These are phyloP conservation scores for Oscheius onirici DNA, from an alignment of 2,888 invertebrate species.

Conservation along the genomic window DNA sequence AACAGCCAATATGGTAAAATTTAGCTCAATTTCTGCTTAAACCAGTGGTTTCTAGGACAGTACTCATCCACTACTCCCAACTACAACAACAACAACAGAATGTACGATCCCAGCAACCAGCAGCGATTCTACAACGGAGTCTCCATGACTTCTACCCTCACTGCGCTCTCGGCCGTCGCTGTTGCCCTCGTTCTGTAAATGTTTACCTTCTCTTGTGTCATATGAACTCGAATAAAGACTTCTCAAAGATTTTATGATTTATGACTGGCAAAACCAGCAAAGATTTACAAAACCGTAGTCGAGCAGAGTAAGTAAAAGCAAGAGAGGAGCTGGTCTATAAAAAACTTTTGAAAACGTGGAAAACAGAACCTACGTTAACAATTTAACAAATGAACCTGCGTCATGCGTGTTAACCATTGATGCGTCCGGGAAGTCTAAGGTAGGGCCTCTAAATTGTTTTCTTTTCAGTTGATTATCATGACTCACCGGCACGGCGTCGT, in stretches of 20 bases:
- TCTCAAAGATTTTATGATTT: background rate
- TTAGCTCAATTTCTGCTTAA: background rate
- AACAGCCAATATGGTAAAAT: conserved; percentile 21
- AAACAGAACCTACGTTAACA: too few relatives aligned
- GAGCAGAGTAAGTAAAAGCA: too few relatives aligned
- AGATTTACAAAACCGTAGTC: too few relatives aligned
- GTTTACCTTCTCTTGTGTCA: conserved; percentile 18
- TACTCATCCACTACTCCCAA: conserved; percentile 11
- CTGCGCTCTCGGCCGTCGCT: conserved; percentile 12
- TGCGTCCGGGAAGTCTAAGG: too few relatives aligned
- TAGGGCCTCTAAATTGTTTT: too few relatives aligned
- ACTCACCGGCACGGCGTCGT: too few relatives aligned
- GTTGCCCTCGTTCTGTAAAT: conserved; percentile 26
- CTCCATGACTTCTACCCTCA: conserved; percentile 24
- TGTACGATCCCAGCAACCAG: conserved; percentile 16
- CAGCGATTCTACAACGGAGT: conserved; percentile 23
- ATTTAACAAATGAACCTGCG: too few relatives aligned
- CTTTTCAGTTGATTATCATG: too few relatives aligned
- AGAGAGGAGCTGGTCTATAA: too few relatives aligned
- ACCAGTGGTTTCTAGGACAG: conserved; percentile 7
- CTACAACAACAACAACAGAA: conserved; percentile 24
- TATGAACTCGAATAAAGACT: conserved; percentile 12
- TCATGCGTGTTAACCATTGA: too few relatives aligned
- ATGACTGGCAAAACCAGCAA: too few relatives aligned
- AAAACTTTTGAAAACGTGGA: too few relatives aligned